phyloP scores from a whole-genome alignment of 2,113 vertebrate genomes.

The Bufo bufo region DNA sequence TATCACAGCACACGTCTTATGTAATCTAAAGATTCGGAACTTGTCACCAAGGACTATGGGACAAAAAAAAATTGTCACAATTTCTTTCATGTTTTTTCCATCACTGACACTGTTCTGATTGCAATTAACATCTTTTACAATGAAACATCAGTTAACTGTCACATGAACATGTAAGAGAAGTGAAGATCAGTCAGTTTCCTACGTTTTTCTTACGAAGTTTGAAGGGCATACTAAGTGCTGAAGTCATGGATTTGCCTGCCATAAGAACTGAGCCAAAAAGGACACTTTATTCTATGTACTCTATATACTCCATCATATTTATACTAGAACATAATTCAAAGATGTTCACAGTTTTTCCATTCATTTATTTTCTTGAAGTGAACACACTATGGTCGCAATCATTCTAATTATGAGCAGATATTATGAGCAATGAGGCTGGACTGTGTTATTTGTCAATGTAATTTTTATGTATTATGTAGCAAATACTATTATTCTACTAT shows the following conservation, averaged over 20 bases:
- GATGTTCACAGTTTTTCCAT: too few relatives aligned
- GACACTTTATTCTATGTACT: too few relatives aligned
- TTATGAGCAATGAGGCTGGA: too few relatives aligned
- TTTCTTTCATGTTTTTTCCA: slow-evolving; percentile 74
- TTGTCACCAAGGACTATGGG: slow-evolving; percentile 66
- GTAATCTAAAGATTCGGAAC: slow-evolving; percentile 73
- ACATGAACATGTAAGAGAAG: slow-evolving; percentile 71
- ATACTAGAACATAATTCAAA: too few relatives aligned
- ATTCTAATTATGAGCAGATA: too few relatives aligned
- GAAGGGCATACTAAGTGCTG: slow-evolving; percentile 17
- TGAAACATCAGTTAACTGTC: slow-evolving; percentile 73
- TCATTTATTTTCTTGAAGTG: too few relatives aligned
- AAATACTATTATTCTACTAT: background rate
- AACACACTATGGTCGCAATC: too few relatives aligned
- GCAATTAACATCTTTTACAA: slow-evolving; percentile 80
- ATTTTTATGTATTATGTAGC: too few relatives aligned
- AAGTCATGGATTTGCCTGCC: background rate
- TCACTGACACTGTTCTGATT: slow-evolving; percentile 66
- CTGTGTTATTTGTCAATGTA: background rate
- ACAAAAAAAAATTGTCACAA: slow-evolving; percentile 76
- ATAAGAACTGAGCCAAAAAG: too few relatives aligned
- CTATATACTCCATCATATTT: too few relatives aligned
- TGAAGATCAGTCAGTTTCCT: slow-evolving; percentile 68
- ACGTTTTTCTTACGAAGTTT: slow-evolving; percentile 65
- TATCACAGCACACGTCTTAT: slow-evolving; percentile 76